Base-by-base conservation (phyloP, 2,113 vertebrate species). In the Equus quagga region DNA sequence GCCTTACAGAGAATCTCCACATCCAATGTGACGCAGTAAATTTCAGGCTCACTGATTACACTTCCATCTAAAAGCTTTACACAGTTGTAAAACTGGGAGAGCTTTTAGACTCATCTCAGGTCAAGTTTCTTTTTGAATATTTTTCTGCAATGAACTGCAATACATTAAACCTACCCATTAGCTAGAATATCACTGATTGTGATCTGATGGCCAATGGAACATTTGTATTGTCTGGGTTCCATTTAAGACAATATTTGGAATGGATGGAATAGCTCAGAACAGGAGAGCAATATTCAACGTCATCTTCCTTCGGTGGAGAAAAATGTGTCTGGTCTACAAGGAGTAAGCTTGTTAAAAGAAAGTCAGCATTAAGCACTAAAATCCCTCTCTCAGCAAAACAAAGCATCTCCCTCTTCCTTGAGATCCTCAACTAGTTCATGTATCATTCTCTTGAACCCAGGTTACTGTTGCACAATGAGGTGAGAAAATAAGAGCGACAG, bases 51-150 rank as follows among this genome's bases (percentile, higher is more conserved):
- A 92, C 86, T 96, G 91, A 94, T 92, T 95, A 92, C 89, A 67
- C 96, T 97, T 97, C 97, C 83, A 95, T 81, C 92, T 94, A 97
- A 94, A 97, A 93, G 96, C 92, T 97, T 94, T 89, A 85, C 65
- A 92, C 64, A 78, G 46, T 96, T 93, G 92, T 76, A 98, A 97
- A 95, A 92, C 18, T 49, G 46, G 46, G 26, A 95, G 96, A 80
- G 58, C 70, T 76, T 97, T 97, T 84, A 95, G 79, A 92, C 91
- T 88, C 93, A 97, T 80, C 89, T 46, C 69, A 97, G 96, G 85
- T 98, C 65, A 73, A 83, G 60, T 97, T 98, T 96, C 97, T 92
- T 94, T 84, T 78, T 89, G 85, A 93, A 78, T 96, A 89, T 96
- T 91, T 97, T 96, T 67, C 67, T 64, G 82, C 83, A 93, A 64